phyloP scores from a whole-genome alignment of 2,797 vertebrate species.

The Propithecus perrieri region DNA sequence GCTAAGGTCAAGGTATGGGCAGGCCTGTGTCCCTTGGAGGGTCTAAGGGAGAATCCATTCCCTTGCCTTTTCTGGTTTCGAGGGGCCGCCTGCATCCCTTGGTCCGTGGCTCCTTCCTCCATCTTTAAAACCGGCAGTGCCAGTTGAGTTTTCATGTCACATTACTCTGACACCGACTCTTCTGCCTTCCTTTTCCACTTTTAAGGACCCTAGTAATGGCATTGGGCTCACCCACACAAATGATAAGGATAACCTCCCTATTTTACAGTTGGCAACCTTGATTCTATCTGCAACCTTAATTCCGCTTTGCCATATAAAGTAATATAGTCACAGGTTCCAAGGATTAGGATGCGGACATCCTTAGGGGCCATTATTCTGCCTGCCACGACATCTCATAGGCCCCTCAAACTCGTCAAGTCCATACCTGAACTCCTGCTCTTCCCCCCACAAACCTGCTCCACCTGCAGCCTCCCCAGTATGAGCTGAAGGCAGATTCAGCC shows the following conservation, averaged over 20 bases:
- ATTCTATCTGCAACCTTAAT: background rate
- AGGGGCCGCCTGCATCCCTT: background rate
- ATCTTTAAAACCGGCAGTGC: background rate
- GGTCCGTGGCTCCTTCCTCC: background rate
- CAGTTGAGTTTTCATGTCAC: background rate
- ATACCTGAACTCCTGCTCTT: background rate
- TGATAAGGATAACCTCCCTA: background rate
- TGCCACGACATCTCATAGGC: background rate
- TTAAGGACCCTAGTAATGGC: background rate
- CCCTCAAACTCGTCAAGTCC: background rate
- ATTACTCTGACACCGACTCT: background rate
- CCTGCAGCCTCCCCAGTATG: no score
- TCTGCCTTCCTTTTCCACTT: background rate
- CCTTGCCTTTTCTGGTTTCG: background rate
- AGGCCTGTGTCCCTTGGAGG: background rate
- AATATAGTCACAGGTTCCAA: background rate
- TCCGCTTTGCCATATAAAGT: background rate
- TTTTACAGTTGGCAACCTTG: background rate
- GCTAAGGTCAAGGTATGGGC: background rate
- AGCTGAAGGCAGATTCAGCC: background rate
- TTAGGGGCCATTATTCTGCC: background rate
- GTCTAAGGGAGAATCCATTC: background rate
- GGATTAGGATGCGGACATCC: no score
- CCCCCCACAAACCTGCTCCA: background rate
- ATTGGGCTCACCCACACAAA: background rate